phyloP scores from a whole-genome alignment of 2,888 invertebrate genomes.

The Orgyia antiqua region DNA sequence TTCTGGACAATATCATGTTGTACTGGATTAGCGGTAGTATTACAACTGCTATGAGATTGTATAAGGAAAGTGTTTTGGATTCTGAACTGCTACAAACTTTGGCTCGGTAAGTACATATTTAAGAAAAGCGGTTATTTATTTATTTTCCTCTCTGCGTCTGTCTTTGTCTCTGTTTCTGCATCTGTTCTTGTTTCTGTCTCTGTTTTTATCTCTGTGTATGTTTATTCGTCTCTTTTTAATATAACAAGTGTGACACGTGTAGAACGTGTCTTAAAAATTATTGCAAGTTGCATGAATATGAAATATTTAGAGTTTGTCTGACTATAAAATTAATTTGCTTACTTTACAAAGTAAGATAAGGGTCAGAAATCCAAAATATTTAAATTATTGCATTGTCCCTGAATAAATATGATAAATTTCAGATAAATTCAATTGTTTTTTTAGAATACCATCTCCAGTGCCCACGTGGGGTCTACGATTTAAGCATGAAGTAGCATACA shows the following conservation, averaged over 20 bases:
- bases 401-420: too few species aligned
- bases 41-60: constrained; percentile 72
- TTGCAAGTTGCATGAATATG: too few species aligned
- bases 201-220: too few species aligned
- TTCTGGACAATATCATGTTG: constrained; percentile 75
- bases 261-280: too few species aligned
- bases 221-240: too few species aligned
- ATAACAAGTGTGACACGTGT: too few species aligned
- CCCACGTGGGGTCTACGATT: constrained; percentile 85
- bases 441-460: constrained; percentile 82
- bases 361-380: too few species aligned
- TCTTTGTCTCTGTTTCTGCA: background rate
- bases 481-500: constrained; percentile 81
- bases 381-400: background rate
- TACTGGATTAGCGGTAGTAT: constrained; percentile 74
- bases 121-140: background rate
- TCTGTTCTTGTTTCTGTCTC: too few species aligned
- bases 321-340: too few species aligned
- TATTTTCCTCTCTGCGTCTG: too few species aligned
- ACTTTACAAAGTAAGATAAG: too few species aligned
- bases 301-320: too few species aligned
- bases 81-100: constrained; percentile 40
- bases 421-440: background rate
- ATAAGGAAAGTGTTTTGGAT: constrained; percentile 78
- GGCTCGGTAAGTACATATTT: constrained; percentile 49